A percentile compares a stretch with the other conserved stretches of the same genome.
Evolutionary conservation across 2,113 vertebrate genomes (phyloP).

Genomic region (Poeciliopsis prolifica): DNA sequence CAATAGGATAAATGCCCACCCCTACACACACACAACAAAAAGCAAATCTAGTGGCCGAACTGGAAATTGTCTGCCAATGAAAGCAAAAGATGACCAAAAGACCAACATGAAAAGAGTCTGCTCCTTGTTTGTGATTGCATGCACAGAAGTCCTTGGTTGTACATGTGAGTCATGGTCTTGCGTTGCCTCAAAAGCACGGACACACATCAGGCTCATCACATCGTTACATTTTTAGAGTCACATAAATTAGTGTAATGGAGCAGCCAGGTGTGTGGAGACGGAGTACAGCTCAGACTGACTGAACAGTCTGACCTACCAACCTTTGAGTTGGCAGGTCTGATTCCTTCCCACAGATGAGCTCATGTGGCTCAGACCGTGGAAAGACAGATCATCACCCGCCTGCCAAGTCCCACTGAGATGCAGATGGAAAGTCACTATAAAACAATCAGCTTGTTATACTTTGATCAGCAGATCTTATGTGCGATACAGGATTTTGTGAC

Average conservation of each 20-base stretch:
- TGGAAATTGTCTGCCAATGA: background rate
- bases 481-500: background rate
- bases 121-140: background rate
- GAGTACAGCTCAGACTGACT: background rate
- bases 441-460: background rate
- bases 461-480: background rate
- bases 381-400: constrained; percentile 23
- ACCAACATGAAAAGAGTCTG: background rate
- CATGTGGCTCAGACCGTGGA: constrained; percentile 35
- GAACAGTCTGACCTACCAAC: constrained; percentile 2
- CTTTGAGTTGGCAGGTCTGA: constrained; percentile 25
- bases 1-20: no score
- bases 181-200: background rate
- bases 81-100: no score
- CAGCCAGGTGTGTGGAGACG: constrained; percentile 8
- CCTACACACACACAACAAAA: background rate
- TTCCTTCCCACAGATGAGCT: constrained; percentile 37
- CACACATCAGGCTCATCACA: constrained; percentile 9
- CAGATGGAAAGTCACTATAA: background rate
- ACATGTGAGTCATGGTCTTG: background rate
- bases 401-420: constrained; percentile 2
- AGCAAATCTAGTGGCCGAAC: constrained; percentile 20
- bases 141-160: background rate
- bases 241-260: no score
- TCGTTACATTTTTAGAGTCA: background rate